phyloP scores from a whole-genome alignment of 2,888 invertebrate species.

The Cerastoderma edule region DNA sequence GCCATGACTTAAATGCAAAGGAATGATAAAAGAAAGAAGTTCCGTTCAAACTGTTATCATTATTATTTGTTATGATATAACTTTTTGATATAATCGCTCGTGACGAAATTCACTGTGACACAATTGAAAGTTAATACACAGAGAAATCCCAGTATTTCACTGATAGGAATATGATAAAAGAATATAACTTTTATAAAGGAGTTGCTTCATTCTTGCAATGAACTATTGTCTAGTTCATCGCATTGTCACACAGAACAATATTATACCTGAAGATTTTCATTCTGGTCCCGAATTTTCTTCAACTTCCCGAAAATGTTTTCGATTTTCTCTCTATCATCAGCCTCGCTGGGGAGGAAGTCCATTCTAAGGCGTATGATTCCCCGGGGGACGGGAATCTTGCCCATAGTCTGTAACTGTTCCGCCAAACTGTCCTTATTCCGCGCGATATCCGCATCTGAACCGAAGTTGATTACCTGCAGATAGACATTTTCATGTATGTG shows the following conservation, averaged over 20 bases:
- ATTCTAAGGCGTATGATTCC: conserved; percentile 51
- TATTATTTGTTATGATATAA: too few species aligned
- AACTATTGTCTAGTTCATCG: too few species aligned
- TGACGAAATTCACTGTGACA: too few species aligned
- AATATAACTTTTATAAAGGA: too few species aligned
- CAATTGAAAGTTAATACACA: too few species aligned
- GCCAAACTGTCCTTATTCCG: conserved; percentile 55
- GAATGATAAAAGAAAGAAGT: too few species aligned
- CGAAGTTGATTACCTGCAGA: conserved; percentile 58
- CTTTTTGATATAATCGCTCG: too few species aligned
- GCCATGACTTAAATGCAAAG: too few species aligned
- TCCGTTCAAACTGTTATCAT: too few species aligned
- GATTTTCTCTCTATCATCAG: conserved; percentile 30
- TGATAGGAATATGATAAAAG: too few species aligned
- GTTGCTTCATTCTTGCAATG: too few species aligned
- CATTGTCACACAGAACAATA: background rate
- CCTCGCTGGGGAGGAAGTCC: conserved; percentile 52
- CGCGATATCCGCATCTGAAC: conserved; percentile 64
- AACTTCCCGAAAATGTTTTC: conserved; percentile 56
- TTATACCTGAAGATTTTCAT: conserved; percentile 51
- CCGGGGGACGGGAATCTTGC: conserved; percentile 38
- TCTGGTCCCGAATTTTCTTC: conserved; percentile 54
- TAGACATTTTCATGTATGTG: background rate
- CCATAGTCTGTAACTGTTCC: conserved; percentile 57
- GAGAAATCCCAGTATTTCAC: too few species aligned